Conservation (phyloP, 2,113 vertebrate species). For the Ivindomyrus marchei region DNA sequence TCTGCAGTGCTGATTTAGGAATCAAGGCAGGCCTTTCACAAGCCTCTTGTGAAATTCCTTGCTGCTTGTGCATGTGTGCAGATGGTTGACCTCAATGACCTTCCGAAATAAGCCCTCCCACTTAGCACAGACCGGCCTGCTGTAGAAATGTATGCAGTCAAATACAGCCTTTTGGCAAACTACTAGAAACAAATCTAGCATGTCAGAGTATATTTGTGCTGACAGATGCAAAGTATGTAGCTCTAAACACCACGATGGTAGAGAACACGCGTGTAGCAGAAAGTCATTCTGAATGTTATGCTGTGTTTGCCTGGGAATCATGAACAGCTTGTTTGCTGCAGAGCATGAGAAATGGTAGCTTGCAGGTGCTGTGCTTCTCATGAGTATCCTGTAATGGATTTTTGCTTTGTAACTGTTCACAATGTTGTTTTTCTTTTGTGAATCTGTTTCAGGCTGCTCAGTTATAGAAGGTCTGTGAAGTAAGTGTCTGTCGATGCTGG, state of each 20-base stretch:
- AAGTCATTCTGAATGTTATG: not conserved
- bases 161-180: not conserved
- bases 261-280: not conserved
- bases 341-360: not conserved
- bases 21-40: not conserved
- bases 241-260: not conserved
- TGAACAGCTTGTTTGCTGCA: not conserved
- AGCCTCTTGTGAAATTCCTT: not conserved
- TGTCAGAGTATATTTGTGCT: not conserved
- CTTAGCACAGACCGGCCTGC: not conserved
- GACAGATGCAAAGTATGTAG: not conserved
- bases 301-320: not conserved
- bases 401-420: not conserved
- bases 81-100: not conserved
- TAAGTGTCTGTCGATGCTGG: constrained; percentile 53
- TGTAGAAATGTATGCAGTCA: not conserved
- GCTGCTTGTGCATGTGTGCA: not conserved
- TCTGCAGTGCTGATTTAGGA: not conserved
- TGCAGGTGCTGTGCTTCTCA: not conserved
- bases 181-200: not conserved
- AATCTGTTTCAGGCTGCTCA: constrained; percentile 94
- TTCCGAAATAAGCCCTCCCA: not conserved
- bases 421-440: constrained; percentile 28
- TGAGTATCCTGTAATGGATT: not conserved
- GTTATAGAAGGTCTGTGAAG: constrained; percentile 99